phyloP scores from a whole-genome alignment of 2,797 vertebrate species.

The Chaetophractus vellerosus region DNA sequence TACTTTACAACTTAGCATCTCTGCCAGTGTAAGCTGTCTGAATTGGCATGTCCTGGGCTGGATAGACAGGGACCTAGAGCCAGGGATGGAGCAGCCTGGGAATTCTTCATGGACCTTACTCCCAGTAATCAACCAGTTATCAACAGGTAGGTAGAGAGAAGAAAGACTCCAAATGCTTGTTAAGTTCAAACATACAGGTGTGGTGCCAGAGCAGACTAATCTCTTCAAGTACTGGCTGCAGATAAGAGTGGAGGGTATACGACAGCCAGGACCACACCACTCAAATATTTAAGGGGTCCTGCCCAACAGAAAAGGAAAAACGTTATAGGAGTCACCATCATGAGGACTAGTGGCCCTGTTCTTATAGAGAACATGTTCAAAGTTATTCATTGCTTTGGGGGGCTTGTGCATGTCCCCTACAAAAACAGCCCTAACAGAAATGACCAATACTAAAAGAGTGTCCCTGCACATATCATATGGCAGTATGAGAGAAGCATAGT shows the following conservation, averaged over 20 bases:
- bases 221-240: background rate
- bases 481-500: conserved; percentile 12
- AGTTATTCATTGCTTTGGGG: background rate
- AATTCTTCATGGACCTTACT: background rate
- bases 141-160: conserved; percentile 28
- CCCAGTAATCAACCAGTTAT: background rate
- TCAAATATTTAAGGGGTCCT: background rate
- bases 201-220: background rate
- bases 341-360: background rate
- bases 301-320: background rate
- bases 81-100: background rate
- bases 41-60: background rate
- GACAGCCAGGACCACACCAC: background rate
- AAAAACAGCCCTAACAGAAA: background rate
- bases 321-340: background rate
- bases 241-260: background rate
- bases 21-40: background rate
- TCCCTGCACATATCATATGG: background rate
- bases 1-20: background rate
- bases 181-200: conserved; percentile 1
- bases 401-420: background rate
- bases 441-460: background rate
- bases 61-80: background rate
- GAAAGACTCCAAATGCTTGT: conserved; percentile 9
- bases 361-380: background rate